Percentiles rank a stretch among this genome's conserved stretches.
Evolutionary conservation across 35 echinoderm and acorn worm species (phyloP).

Genomic region (Apostichopus parvimensis): DNA sequence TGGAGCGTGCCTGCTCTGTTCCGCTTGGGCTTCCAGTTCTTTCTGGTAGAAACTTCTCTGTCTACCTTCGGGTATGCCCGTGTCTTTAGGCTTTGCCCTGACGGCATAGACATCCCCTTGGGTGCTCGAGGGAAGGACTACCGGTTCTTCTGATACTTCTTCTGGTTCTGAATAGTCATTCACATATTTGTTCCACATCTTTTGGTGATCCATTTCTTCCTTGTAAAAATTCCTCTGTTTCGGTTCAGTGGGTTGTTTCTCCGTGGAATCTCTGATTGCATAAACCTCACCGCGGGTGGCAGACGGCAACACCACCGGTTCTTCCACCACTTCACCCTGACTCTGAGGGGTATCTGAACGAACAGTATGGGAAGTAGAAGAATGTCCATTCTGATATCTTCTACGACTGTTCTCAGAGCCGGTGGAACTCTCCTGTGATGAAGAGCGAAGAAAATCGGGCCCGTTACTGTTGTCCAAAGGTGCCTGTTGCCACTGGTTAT

Average conservation of each 20-base stretch:
- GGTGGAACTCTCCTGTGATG: background rate
- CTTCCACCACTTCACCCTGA: slow-evolving; percentile 43
- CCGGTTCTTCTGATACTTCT: slow-evolving; percentile 21
- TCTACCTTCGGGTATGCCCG: background rate
- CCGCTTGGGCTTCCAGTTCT: slow-evolving; percentile 43
- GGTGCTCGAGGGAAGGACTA: slow-evolving; percentile 1
- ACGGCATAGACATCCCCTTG: slow-evolving; percentile 37
- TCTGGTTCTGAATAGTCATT: slow-evolving; percentile 34
- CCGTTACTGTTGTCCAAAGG: background rate
- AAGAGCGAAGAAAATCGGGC: background rate
- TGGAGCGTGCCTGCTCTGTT: slow-evolving; percentile 31
- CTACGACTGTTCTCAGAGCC: background rate
- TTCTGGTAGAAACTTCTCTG: slow-evolving; percentile 26
- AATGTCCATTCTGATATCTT: background rate
- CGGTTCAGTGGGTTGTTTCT: background rate
- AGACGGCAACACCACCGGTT: slow-evolving; percentile 41
- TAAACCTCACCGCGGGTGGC: slow-evolving; percentile 39
- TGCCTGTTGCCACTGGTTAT: background rate
- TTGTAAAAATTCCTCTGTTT: slow-evolving; percentile 34
- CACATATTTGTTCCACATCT: slow-evolving; percentile 40
- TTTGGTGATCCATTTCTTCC: slow-evolving; percentile 44
- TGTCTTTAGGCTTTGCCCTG: slow-evolving; percentile 7
- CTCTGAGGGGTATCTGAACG: slow-evolving; percentile 6
- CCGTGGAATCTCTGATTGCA: slow-evolving; percentile 20
- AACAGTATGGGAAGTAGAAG: background rate